A percentile compares a stretch with the other conserved stretches of the same genome.
phyloP scores from a whole-genome alignment of 2,113 vertebrate species.

The Thomomys bottae region DNA sequence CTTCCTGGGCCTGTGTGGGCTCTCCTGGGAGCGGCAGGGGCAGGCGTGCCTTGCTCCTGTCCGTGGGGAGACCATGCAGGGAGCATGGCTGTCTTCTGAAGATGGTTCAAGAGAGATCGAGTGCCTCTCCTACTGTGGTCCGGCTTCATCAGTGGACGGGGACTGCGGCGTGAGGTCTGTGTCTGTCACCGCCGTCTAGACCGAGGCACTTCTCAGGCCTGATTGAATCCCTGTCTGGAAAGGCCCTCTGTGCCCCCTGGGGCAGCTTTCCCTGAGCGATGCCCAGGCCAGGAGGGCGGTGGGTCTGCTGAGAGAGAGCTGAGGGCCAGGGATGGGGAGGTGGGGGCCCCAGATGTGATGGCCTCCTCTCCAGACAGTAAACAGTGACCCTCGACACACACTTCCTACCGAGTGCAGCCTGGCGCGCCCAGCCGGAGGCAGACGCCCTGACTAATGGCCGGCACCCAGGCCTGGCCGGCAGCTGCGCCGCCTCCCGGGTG shows the following conservation, averaged over 20 bases:
- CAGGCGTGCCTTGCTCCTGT: too few species aligned
- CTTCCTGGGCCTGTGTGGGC: not conserved
- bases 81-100: fast-evolving
- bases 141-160: not conserved
- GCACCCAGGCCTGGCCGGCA: too few species aligned
- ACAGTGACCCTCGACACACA: not conserved
- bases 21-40: too few species aligned
- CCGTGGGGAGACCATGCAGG: not conserved
- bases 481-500: not conserved
- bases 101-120: fast-evolving
- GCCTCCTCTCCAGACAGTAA: not conserved
- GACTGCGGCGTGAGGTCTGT: too few species aligned
- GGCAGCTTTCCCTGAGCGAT: not conserved
- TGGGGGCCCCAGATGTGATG: not conserved
- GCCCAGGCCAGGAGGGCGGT: fast-evolving
- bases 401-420: conserved; percentile 29
- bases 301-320: fast-evolving
- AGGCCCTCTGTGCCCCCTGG: too few species aligned
- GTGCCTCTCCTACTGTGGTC: fast-evolving
- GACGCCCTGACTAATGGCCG: not conserved
- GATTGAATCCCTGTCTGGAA: not conserved
- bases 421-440: not conserved
- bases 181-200: too few species aligned
- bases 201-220: too few species aligned
- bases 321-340: not conserved